phyloP scores from a whole-genome alignment of 2,113 vertebrate genomes.

The Origma solitaria region DNA sequence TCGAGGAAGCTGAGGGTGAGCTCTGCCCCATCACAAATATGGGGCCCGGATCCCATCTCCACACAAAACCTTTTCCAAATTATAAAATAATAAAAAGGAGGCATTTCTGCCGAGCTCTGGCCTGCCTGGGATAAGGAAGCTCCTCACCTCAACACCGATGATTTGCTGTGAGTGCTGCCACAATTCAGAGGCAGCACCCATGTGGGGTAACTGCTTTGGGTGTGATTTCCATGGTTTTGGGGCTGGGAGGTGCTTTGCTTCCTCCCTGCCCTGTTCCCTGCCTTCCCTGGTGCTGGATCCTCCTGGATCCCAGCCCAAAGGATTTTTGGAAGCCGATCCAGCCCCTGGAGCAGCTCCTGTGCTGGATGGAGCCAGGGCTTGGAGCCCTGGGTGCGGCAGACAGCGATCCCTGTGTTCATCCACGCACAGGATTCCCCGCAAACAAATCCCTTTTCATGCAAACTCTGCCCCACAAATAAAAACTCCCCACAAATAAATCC shows the following conservation, averaged over 20 bases:
- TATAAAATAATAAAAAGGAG: not conserved
- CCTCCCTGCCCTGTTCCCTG: not conserved
- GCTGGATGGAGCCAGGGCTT: not conserved
- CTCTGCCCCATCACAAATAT: not conserved
- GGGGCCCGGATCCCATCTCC: not conserved
- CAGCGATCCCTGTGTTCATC: not conserved
- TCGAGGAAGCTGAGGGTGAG: not conserved
- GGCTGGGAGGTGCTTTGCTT: not conserved
- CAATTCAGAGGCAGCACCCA: not conserved
- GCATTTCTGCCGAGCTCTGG: rapidly evolving
- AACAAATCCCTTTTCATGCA: slow-evolving; percentile 21
- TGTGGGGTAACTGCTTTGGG: not conserved
- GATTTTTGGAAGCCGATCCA: rapidly evolving
- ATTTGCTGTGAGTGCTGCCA: not conserved
- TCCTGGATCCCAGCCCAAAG: not conserved
- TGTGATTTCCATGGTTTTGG: not conserved
- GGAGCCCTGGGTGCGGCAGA: not conserved
- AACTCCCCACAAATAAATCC: slow-evolving; percentile 16
- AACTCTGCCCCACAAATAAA: rapidly evolving
- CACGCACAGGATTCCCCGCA: not conserved
- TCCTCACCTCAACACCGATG: not conserved
- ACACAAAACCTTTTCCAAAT: not conserved
- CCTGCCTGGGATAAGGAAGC: not conserved
- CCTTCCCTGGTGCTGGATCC: not conserved
- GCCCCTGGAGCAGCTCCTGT: not conserved